These are phyloP conservation scores for Habropoda laboriosa DNA, from an alignment of 1,140 invertebrate genomes.

Conservation along the genomic window DNA sequence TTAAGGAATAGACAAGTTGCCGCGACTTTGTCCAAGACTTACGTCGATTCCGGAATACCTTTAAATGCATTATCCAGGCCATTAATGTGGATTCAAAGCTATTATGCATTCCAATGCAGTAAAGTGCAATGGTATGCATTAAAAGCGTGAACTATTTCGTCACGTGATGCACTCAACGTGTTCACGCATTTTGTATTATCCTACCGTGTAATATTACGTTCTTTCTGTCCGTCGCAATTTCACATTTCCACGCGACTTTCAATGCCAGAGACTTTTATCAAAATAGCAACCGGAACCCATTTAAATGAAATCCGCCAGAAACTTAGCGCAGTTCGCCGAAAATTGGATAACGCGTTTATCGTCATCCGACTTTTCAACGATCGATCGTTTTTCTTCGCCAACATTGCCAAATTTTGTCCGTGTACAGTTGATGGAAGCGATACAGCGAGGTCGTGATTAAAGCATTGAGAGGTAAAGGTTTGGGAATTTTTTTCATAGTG, in stretches of 20 bases:
- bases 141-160: conserved; percentile 26
- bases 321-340: conserved; percentile 38
- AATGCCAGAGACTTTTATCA: conserved; percentile 34
- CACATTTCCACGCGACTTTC: conserved; percentile 18
- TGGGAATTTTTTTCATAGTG: too few species aligned
- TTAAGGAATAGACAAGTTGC: conserved; percentile 10
- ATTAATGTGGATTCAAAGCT: conserved; percentile 39
- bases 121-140: neutral
- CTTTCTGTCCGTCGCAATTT: conserved; percentile 6
- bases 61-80: conserved; percentile 13
- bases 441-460: neutral
- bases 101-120: neutral
- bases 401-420: neutral
- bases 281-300: conserved; percentile 46
- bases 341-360: conserved; percentile 41
- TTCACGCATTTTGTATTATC: conserved; percentile 32
- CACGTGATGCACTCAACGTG: neutral
- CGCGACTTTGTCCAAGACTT: neutral
- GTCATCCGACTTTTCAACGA: neutral
- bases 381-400: neutral
- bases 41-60: neutral
- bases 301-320: conserved; percentile 52
- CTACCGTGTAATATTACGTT: conserved; percentile 25
- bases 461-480: too few species aligned
- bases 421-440: neutral